Evolutionary conservation across 2,113 vertebrate species (phyloP).

Genomic region (Oostethus manadensis): DNA sequence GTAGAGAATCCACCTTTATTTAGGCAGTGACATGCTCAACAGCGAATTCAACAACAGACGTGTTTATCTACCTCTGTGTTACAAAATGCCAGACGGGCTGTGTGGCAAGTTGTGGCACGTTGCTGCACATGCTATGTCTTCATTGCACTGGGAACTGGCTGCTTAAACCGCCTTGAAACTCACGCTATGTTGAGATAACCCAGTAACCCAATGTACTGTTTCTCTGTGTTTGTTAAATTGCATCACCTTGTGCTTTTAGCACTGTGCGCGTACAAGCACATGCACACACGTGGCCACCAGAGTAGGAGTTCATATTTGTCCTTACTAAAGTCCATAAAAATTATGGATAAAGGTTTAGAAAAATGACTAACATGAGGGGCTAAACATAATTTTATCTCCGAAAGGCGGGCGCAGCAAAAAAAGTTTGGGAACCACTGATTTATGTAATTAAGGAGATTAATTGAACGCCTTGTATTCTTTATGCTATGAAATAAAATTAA

Average conservation of each 20-base stretch:
- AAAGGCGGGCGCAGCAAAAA: no score
- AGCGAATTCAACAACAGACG: conserved; percentile 11
- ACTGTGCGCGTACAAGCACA: neutral
- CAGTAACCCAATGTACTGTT: neutral
- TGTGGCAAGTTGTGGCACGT: conserved; percentile 31
- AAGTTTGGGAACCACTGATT: no score
- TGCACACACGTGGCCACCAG: neutral
- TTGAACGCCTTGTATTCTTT: no score
- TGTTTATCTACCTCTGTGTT: conserved; percentile 23
- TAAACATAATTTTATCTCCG: no score
- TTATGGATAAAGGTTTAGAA: no score
- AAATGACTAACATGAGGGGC: no score
- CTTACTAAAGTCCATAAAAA: no score
- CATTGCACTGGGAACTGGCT: conserved; percentile 7
- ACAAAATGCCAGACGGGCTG: neutral
- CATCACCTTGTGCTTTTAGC: neutral
- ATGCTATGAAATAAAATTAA: no score
- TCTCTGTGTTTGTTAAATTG: conserved; percentile 32
- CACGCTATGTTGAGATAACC: neutral
- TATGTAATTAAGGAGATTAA: no score
- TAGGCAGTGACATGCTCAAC: conserved; percentile 22
- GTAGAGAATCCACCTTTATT: conserved; percentile 11
- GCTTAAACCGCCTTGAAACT: conserved; percentile 4
- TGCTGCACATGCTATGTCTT: conserved; percentile 17
- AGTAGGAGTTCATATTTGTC: no score